phyloP scores from a whole-genome alignment of 2,113 vertebrate genomes.

The Colinus virginianus region DNA sequence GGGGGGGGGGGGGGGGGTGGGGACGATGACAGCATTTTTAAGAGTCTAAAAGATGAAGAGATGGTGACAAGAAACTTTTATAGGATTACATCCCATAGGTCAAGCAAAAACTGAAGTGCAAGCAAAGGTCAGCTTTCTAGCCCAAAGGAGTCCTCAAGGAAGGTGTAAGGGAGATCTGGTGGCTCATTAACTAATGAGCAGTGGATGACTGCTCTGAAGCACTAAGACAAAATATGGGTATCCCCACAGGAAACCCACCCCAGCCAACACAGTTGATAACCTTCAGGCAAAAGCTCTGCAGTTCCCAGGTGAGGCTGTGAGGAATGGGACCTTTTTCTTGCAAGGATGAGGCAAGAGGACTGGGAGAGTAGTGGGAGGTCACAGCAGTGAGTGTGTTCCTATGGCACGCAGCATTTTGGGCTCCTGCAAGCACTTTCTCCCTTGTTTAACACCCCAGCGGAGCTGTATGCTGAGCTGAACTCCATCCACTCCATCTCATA shows the following conservation, averaged over 20 bases:
- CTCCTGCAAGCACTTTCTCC: background rate
- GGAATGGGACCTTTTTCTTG: fast-evolving
- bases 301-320: fast-evolving
- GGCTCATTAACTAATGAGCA: background rate
- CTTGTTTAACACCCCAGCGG: background rate
- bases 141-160: background rate
- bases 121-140: background rate
- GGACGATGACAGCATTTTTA: background rate
- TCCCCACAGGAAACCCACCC: background rate
- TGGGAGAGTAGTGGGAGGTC: background rate
- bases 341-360: fast-evolving
- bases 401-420: background rate
- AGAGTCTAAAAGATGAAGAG: background rate
- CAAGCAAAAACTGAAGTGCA: background rate
- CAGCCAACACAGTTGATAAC: fast-evolving
- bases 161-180: background rate
- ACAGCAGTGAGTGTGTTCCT: background rate
- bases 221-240: background rate
- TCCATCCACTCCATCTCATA: conserved; percentile 29
- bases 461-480: background rate
- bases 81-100: background rate
- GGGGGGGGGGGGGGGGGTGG: background rate
- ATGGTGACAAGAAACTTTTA: background rate
- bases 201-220: background rate
- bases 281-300: background rate